Conservation (phyloP, 2,113 vertebrate genomes). For the Sylvietta virens region DNA sequence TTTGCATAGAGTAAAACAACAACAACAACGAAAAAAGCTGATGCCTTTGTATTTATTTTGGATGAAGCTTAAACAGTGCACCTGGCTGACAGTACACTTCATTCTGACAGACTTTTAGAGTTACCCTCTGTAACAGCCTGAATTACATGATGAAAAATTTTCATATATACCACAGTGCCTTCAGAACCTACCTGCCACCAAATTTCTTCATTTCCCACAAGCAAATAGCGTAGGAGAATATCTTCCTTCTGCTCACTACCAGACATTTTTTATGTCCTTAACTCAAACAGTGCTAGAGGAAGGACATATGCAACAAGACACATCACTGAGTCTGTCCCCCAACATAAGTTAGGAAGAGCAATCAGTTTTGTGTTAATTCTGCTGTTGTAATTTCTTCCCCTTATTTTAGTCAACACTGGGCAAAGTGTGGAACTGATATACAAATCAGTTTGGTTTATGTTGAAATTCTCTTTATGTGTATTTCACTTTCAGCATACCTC, state of each 20-base stretch:
- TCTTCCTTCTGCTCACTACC: background rate
- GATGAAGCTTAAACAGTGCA: background rate
- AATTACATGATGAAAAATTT: background rate
- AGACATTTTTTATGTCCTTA: background rate
- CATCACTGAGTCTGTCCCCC: background rate
- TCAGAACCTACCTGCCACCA: background rate
- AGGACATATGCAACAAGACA: background rate
- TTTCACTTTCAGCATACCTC: slow-evolving; percentile 5
- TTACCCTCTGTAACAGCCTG: background rate
- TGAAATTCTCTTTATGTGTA: background rate
- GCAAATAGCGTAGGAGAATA: background rate
- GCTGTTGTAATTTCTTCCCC: background rate
- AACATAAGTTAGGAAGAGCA: background rate
- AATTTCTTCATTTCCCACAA: background rate
- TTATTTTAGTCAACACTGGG: background rate
- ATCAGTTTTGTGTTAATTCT: background rate
- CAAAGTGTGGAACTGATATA: background rate
- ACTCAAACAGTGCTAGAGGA: background rate
- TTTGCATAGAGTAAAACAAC: slow-evolving; percentile 12
- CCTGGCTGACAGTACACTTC: background rate
- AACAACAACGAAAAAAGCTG: background rate
- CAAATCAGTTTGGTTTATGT: background rate
- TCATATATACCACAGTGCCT: background rate
- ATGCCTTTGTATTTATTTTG: background rate
- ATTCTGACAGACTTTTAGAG: background rate